phyloP scores from a whole-genome alignment of 1,140 invertebrate genomes.

The Heterodera schachtii region DNA sequence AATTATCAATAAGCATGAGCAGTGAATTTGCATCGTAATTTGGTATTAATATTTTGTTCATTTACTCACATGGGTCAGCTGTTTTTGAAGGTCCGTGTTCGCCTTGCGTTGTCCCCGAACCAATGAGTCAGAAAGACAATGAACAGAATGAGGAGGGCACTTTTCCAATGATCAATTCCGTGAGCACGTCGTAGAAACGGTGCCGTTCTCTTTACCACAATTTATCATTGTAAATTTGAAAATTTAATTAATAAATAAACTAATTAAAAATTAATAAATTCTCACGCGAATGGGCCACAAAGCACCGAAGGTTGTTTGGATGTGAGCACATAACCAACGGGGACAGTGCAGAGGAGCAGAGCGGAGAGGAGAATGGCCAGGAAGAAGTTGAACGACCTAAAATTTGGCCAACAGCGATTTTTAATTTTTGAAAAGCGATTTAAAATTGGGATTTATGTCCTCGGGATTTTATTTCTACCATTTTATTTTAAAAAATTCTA shows the following conservation, averaged over 20 bases:
- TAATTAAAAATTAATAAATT: neutral
- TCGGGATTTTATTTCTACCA: too few relatives aligned
- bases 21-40: too few relatives aligned
- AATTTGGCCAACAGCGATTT: neutral
- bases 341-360: constrained; percentile 90
- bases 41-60: neutral
- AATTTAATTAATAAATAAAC: neutral
- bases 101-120: constrained; percentile 85
- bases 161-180: constrained; percentile 38
- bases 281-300: constrained; percentile 85
- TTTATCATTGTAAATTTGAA: neutral
- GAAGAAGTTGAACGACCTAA: constrained; percentile 89
- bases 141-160: constrained; percentile 72
- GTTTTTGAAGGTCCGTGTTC: constrained; percentile 85
- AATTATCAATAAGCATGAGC: too few relatives aligned
- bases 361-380: constrained; percentile 85
- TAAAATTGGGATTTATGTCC: too few relatives aligned
- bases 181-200: constrained; percentile 76
- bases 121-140: constrained; percentile 90
- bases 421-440: too few relatives aligned
- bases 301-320: constrained; percentile 83
- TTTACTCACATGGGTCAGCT: constrained; percentile 67
- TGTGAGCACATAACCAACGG: constrained; percentile 90
- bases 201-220: constrained; percentile 72
- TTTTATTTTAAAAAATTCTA: too few relatives aligned